Evolutionary conservation across 1,140 invertebrate genomes (phyloP).

Genomic region (Parapsyche elsis): DNA sequence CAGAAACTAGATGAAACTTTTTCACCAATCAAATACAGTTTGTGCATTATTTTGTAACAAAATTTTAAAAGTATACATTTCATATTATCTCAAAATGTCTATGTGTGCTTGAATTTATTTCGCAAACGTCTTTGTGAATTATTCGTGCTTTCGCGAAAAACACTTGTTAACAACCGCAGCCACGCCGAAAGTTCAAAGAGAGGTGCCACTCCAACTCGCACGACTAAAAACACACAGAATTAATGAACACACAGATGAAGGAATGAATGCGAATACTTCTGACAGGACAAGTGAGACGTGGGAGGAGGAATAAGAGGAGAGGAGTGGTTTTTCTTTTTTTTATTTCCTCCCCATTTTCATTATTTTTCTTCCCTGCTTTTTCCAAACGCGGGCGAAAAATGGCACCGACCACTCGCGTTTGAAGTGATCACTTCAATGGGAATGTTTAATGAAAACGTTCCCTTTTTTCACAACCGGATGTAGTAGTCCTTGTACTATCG

Average conservation of each 20-base stretch:
- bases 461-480: constrained; percentile 1
- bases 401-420: not conserved
- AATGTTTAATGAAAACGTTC: constrained; percentile 30
- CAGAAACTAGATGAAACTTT: too few species aligned
- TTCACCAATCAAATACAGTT: too few species aligned
- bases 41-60: too few species aligned
- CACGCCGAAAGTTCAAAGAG: constrained; percentile 1
- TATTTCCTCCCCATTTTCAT: not conserved
- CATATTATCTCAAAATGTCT: too few species aligned
- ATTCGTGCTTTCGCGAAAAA: constrained; percentile 14
- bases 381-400: not conserved
- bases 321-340: not conserved
- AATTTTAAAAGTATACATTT: too few species aligned
- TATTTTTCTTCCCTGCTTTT: constrained; percentile 2
- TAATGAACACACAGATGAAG: constrained; percentile 31
- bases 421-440: constrained; percentile 23
- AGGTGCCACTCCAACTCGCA: constrained; percentile 8
- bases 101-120: too few species aligned
- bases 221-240: constrained; percentile 33
- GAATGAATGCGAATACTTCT: constrained; percentile 20
- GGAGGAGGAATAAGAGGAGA: too few species aligned
- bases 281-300: not conserved
- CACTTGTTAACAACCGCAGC: not conserved
- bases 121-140: not conserved
- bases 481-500: not conserved